A percentile compares a stretch with the other conserved stretches of the same genome.
Conservation (phyloP, 2,797 vertebrate species). For the Rhyacichthys aspro region DNA sequence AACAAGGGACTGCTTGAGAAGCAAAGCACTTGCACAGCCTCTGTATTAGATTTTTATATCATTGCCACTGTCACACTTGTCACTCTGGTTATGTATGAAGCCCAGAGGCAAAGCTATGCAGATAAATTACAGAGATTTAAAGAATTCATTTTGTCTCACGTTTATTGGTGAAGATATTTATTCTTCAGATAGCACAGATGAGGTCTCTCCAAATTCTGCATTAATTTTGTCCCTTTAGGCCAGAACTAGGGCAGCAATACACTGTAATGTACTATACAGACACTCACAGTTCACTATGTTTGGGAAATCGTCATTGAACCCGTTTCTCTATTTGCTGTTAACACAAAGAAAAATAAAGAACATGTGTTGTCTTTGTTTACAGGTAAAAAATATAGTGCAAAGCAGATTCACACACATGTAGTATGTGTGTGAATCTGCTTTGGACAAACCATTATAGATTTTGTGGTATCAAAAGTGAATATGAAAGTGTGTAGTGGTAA, state of each 20-base stretch:
- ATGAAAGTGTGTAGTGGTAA: background rate
- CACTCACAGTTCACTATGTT: background rate
- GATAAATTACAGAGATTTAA: conserved; percentile 57
- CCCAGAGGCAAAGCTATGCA: conserved; percentile 40
- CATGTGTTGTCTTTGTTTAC: no score
- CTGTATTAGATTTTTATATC: conserved; percentile 56
- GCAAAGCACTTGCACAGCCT: conserved; percentile 35
- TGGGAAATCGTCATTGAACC: background rate
- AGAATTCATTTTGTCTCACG: conserved; percentile 41
- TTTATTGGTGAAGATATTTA: conserved; percentile 32
- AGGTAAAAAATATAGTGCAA: no score
- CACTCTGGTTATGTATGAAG: conserved; percentile 18
- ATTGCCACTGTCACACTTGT: conserved; percentile 26
- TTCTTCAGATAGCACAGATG: conserved; percentile 25
- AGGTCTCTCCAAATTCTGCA: conserved; percentile 37
- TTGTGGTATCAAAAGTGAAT: no score
- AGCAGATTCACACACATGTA: no score
- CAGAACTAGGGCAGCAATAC: conserved; percentile 18
- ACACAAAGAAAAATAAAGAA: background rate
- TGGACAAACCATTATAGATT: no score
- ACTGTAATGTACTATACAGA: conserved; percentile 32
- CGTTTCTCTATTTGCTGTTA: background rate
- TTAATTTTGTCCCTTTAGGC: conserved; percentile 47
- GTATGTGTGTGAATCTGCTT: no score
- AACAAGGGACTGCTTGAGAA: conserved; percentile 32